Conservation (phyloP, 2,797 vertebrate species). For the Lacerta agilis region DNA sequence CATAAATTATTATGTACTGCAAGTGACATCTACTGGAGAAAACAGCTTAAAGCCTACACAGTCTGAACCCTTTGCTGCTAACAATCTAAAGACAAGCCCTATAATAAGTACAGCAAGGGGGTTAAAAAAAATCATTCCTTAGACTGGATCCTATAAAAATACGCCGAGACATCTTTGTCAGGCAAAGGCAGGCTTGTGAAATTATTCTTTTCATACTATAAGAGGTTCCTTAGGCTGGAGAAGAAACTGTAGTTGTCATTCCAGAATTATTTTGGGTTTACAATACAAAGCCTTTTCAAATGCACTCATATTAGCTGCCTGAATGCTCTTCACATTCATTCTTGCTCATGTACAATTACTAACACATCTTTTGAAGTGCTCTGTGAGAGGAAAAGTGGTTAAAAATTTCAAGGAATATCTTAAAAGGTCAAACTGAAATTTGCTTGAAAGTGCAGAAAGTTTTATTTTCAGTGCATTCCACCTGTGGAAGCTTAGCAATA, state of each 20-base stretch:
- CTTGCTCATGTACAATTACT: conserved; percentile 31
- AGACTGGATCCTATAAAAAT: conserved; percentile 32
- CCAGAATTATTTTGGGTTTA: conserved; percentile 40
- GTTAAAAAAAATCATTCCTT: conserved; percentile 16
- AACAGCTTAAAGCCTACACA: conserved; percentile 74
- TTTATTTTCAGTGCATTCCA: not conserved
- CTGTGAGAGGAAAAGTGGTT: conserved; percentile 24
- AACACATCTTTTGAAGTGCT: conserved; percentile 20
- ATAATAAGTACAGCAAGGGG: conserved; percentile 50
- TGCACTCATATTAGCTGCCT: conserved; percentile 46
- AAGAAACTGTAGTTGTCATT: conserved; percentile 39
- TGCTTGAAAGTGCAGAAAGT: conserved; percentile 33
- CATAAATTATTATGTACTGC: conserved; percentile 81
- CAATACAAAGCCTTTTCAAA: conserved; percentile 52
- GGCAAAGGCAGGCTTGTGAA: conserved; percentile 40
- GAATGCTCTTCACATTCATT: conserved; percentile 22
- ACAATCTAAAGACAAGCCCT: conserved; percentile 43
- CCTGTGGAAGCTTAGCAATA: conserved; percentile 22
- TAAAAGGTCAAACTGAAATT: conserved; percentile 36
- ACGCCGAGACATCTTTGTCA: not conserved
- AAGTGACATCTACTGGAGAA: conserved; percentile 87
- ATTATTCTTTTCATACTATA: conserved; percentile 34
- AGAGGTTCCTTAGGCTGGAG: conserved; percentile 4
- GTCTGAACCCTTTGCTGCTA: conserved; percentile 67
- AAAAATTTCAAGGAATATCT: conserved; percentile 22